Evolutionary conservation across 1,140 invertebrate genomes (phyloP).

Genomic region (Oryzaephilus surinamensis): DNA sequence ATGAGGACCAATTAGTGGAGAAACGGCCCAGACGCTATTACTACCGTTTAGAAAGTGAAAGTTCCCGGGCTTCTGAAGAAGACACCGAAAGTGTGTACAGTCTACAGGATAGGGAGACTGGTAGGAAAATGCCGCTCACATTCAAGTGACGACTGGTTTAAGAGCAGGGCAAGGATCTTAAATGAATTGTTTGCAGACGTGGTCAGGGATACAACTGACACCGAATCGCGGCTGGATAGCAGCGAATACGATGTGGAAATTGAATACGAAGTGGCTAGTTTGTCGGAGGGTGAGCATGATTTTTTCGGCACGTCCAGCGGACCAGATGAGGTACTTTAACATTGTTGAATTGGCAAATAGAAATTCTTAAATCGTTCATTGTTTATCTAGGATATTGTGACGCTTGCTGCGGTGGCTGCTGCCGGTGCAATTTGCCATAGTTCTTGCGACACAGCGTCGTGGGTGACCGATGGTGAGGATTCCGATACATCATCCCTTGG

Average conservation of each 20-base stretch:
- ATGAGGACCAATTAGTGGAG: constrained; percentile 7
- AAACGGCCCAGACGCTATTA: constrained; percentile 17
- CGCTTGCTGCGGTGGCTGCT: constrained; percentile 20
- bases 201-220: constrained; percentile 29
- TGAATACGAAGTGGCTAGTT: constrained; percentile 29
- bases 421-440: constrained; percentile 26
- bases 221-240: constrained; percentile 17
- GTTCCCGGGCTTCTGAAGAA: constrained; percentile 22
- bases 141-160: not conserved
- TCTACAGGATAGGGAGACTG: constrained; percentile 31
- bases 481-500: constrained; percentile 41
- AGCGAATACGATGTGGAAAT: constrained; percentile 27
- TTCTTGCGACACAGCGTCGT: constrained; percentile 26
- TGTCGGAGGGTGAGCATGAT: constrained; percentile 18
- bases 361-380: not conserved
- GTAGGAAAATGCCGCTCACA: constrained; percentile 20
- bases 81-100: constrained; percentile 33
- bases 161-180: constrained; percentile 9
- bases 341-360: constrained; percentile 1
- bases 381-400: constrained; percentile 20
- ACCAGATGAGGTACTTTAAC: constrained; percentile 23
- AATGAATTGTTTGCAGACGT: constrained; percentile 30
- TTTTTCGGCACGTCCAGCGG: constrained; percentile 19
- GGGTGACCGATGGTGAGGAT: constrained; percentile 38
- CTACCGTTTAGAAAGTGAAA: constrained; percentile 29